Percentiles rank a stretch among this genome's conserved stretches.
These are phyloP conservation scores for Rhysida immarginata DNA, from an alignment of 1,140 invertebrate species.

Conservation along the genomic window DNA sequence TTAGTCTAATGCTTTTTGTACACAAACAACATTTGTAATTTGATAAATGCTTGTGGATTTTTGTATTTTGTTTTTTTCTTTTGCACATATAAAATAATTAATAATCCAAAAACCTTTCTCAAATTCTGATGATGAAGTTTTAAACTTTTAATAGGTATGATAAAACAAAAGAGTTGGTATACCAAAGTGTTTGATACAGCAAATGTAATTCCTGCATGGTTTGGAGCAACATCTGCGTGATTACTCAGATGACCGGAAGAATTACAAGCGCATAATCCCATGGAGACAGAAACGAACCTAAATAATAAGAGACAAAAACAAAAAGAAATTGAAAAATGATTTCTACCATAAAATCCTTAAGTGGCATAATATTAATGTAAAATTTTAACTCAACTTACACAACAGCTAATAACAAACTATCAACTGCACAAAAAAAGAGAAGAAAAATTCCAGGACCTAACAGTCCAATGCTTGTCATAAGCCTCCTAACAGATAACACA, in stretches of 20 bases:
- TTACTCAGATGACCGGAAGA: slow-evolving; percentile 63
- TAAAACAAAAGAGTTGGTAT: slow-evolving; percentile 21
- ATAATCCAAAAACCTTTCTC: no score
- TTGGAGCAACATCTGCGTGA: slow-evolving; percentile 62
- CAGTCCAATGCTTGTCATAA: slow-evolving; percentile 62
- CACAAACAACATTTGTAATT: no score
- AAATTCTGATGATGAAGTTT: no score
- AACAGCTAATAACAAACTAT: slow-evolving; percentile 51
- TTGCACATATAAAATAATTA: no score
- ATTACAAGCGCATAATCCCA: slow-evolving; percentile 61
- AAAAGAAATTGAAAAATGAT: no score
- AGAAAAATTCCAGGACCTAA: slow-evolving; percentile 56
- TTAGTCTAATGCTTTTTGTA: no score
- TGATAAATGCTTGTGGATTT: no score
- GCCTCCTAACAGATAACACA: slow-evolving; percentile 49
- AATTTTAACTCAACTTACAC: slow-evolving; percentile 45
- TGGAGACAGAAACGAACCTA: slow-evolving; percentile 56
- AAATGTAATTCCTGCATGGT: slow-evolving; percentile 63
- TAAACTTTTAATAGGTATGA: no score
- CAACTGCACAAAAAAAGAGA: slow-evolving; percentile 53
- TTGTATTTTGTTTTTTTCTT: no score
- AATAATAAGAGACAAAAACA: slow-evolving; percentile 17
- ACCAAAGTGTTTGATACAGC: slow-evolving; percentile 63
- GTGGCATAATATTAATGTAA: no score
- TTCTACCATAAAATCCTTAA: no score